Base-by-base conservation (phyloP, 23 tunicate genomes). In the Styela plicata region DNA sequence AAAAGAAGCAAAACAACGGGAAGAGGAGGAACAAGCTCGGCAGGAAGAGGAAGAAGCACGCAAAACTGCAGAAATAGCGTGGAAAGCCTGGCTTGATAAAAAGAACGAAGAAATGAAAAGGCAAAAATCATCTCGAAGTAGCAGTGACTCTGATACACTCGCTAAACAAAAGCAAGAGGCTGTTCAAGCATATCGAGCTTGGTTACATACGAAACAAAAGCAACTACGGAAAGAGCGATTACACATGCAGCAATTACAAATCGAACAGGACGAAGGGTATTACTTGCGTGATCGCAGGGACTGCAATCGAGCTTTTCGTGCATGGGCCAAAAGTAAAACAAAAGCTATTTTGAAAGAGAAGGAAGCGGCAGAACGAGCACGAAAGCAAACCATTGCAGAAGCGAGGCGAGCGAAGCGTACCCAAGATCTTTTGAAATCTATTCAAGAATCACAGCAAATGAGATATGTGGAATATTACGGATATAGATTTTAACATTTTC, bases 401-500 rank as follows among this genome's bases (percentile, higher is more conserved):
- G 87, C 84, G 64, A 84, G 90, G 66, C 81, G 78, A 16, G 89
- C 89, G 13, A 57, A 87, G 27, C 82, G 82, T 28, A 86, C 89
- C 0, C 87, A 85, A 75, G 87, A 88, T 31, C 83, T 93, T 53
- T 57, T 93, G 70, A 78, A 75, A 64, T 73, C 86, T 27, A 82
- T 93, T 22, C 88, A 82, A 20, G 89, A 93, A 62, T 78, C 89
- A 32, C 93, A 93, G 74, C 90, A 93, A 71, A 87, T 88, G 98
- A 93, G 85, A 77, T 93, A 93, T 37, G 89, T 93, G 31, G 93
- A 93, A 52, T 93, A 93, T 80, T 87, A 91, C 74, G 97, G 97
- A 16, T 91, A 91, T 57, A 71, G 97, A 70, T 75, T 86, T 36
- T 91, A 78, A 75, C 24, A 76, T 36, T 73, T 31, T 24, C 64